Evolutionary conservation across 2,888 invertebrate species (phyloP).

Genomic region (Andricus curvator): DNA sequence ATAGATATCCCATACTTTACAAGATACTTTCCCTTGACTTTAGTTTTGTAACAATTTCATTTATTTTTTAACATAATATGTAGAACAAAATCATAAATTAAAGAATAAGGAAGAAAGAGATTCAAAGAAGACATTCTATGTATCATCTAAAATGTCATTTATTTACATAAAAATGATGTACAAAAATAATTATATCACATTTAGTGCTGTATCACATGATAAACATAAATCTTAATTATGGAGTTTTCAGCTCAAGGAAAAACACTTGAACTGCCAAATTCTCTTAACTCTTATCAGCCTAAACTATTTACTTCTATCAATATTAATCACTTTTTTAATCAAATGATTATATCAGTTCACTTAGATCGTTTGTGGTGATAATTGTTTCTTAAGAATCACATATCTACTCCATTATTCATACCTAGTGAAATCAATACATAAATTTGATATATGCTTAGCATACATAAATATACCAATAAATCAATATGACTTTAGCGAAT

Average conservation of each 20-base stretch:
- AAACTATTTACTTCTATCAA: neutral
- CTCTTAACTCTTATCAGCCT: neutral
- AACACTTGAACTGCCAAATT: neutral
- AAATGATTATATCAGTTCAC: neutral
- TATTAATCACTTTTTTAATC: neutral
- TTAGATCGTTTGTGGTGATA: neutral
- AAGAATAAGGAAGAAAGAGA: neutral
- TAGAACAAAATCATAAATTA: neutral
- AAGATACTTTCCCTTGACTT: slow-evolving; percentile 53
- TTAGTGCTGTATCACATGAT: neutral
- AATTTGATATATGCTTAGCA: neutral
- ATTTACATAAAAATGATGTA: slow-evolving; percentile 2
- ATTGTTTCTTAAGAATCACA: neutral
- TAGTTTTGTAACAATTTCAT: slow-evolving; percentile 65
- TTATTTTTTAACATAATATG: slow-evolving; percentile 65
- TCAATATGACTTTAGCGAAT: slow-evolving; percentile 6
- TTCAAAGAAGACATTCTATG: neutral
- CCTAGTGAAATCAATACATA: neutral
- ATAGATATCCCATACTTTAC: slow-evolving; percentile 70
- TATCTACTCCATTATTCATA: neutral
- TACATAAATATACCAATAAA: neutral
- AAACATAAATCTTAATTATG: neutral
- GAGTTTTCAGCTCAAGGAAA: neutral
- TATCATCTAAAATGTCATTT: neutral
- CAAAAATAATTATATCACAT: neutral